A percentile compares a stretch with the other conserved stretches of the same genome.
Evolutionary conservation across 2,797 vertebrate species (phyloP).

Genomic region (Pygocentrus nattereri): DNA sequence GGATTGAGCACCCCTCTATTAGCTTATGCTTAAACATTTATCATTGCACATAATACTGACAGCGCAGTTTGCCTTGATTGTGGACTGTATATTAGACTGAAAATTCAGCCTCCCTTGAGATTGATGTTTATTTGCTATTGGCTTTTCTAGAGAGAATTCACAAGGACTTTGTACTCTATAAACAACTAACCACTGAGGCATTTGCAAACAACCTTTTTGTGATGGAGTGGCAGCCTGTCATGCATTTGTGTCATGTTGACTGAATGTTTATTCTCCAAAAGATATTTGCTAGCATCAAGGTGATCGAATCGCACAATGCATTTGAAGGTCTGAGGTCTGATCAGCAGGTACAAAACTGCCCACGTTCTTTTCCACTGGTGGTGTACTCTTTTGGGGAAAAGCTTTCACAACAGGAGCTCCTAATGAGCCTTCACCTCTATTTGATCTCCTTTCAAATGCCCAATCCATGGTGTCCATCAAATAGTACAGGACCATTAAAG

Average conservation of each 20-base stretch:
- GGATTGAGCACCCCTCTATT: too few species aligned
- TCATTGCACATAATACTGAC: not conserved
- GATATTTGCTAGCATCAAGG: too few species aligned
- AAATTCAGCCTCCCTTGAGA: not conserved
- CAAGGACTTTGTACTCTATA: conserved; percentile 6
- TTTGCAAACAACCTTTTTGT: conserved; percentile 1
- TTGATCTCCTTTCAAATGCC: conserved; percentile 23
- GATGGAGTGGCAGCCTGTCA: not conserved
- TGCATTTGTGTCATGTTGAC: conserved; percentile 11
- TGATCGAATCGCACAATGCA: too few species aligned
- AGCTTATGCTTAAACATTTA: conserved; percentile 16
- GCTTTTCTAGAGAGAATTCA: not conserved
- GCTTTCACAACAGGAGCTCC: conserved; percentile 65
- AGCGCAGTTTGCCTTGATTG: conserved; percentile 16
- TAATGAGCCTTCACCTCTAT: conserved; percentile 68
- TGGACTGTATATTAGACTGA: not conserved
- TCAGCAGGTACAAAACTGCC: too few species aligned
- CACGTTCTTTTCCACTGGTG: conserved; percentile 42
- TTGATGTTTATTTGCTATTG: conserved; percentile 29
- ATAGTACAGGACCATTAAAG: conserved; percentile 66
- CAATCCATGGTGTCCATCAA: conserved; percentile 70
- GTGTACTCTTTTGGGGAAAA: conserved; percentile 29
- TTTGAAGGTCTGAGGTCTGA: too few species aligned
- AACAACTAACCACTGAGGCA: conserved; percentile 11
- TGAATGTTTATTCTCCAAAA: not conserved